These are phyloP conservation scores for Ylistrum balloti DNA, from an alignment of 1,140 invertebrate genomes.

Conservation along the genomic window DNA sequence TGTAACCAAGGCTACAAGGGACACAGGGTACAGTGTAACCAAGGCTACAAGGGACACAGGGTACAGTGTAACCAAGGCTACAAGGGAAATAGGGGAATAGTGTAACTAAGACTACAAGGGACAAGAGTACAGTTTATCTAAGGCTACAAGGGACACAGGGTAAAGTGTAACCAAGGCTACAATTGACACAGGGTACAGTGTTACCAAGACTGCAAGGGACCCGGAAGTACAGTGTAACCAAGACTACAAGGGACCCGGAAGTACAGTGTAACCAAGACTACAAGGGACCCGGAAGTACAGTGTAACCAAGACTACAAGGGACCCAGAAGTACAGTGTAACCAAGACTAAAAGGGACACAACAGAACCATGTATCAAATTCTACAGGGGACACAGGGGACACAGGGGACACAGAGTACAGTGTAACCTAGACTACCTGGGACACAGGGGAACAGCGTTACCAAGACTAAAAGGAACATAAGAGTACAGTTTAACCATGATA, in stretches of 20 bases:
- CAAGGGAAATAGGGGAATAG: background rate
- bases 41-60: background rate
- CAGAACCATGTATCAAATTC: too few species aligned
- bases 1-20: too few species aligned
- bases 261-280: too few species aligned
- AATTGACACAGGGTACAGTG: background rate
- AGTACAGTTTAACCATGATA: background rate
- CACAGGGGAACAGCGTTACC: background rate
- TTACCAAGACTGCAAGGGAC: background rate
- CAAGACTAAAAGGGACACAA: too few species aligned
- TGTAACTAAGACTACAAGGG: too few species aligned
- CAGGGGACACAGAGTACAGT: background rate
- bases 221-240: background rate
- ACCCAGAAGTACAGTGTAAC: too few species aligned
- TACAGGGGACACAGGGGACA: background rate
- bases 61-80: background rate
- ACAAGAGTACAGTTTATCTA: too few species aligned
- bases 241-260: background rate
- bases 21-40: too few species aligned
- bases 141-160: too few species aligned
- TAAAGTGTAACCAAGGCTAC: background rate
- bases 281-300: too few species aligned
- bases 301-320: too few species aligned
- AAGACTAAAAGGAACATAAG: background rate
- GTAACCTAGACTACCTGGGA: background rate